Percentiles rank a stretch among this genome's conserved stretches.
Conservation (phyloP, 2,797 vertebrate genomes). For the Bradypodion ventrale region DNA sequence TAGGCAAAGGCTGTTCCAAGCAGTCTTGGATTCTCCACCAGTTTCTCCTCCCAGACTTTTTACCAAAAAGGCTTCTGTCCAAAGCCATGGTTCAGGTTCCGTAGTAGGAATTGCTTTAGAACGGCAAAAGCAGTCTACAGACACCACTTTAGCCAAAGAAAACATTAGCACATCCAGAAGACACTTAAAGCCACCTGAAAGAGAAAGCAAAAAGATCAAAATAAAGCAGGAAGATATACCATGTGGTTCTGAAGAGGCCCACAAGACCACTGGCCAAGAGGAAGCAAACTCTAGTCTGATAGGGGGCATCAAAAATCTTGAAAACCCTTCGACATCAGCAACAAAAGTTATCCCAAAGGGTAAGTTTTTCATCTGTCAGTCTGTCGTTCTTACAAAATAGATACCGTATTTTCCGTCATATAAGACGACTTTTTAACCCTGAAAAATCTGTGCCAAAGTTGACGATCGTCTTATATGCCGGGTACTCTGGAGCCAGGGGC, state of each 20-base stretch:
- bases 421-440: no score
- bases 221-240: neutral
- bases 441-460: no score
- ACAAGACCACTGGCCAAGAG: slow-evolving; percentile 15
- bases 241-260: slow-evolving; percentile 18
- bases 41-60: slow-evolving; percentile 65
- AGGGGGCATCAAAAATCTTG: neutral
- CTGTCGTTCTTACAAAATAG: neutral
- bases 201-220: slow-evolving; percentile 27
- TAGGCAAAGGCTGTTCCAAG: slow-evolving; percentile 82
- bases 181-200: slow-evolving; percentile 19
- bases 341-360: slow-evolving; percentile 82
- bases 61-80: slow-evolving; percentile 48
- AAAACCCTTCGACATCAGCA: slow-evolving; percentile 78
- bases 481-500: no score
- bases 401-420: no score
- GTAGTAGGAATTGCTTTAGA: slow-evolving; percentile 49
- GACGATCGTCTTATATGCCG: no score
- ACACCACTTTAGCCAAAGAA: slow-evolving; percentile 77
- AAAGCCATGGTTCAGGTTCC: slow-evolving; percentile 61
- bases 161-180: slow-evolving; percentile 11
- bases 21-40: slow-evolving; percentile 77
- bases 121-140: slow-evolving; percentile 67
- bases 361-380: slow-evolving; percentile 56
- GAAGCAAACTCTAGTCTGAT: neutral